Evolutionary conservation across 2,888 invertebrate species (phyloP), one percentile per base, ranked within the genome.

Genomic region (Tribolium freemani): DNA sequence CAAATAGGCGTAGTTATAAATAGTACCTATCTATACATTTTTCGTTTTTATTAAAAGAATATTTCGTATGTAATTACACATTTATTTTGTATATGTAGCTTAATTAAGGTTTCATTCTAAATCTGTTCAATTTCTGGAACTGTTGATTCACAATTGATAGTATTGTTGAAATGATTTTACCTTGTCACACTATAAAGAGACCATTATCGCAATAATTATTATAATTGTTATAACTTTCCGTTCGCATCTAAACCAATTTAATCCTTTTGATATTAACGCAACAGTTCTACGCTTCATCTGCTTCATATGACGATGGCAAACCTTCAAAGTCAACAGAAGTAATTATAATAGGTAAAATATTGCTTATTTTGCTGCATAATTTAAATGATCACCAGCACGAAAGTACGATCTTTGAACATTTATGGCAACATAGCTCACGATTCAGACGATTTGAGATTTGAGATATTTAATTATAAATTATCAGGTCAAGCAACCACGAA

Each of bases 391-490:
- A n/a, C 9, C 20, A 44, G 64, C 64, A 64, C 54, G 53, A 53
- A 16, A 21, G n/a, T 63, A 13, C 26, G 51, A 53, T 64, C 16
- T 64, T 64, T 54, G 38, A 51, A 51, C 51, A 38, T 51, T 64
- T 64, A 53, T 11, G 44, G 64, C 10, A 44, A 64, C 45, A 64
- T 54, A 54, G 13, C 64, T 53, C 64, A 64, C 64, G 53, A 64
- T 54, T 38, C 30, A 53, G 20, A 38, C 46, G 1, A 6, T 50
- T 51, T 63, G 13, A 21, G n/a, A n/a, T n/a, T n/a, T n/a, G n/a
- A n/a, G n/a, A n/a, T n/a, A 51, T 51, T 63, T 50, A 63, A 31
- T 63, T 11, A 21, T 10, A 63, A 63, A 51, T 63, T 63, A 63
- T 31, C 30, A 30, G 63, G 30, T 51, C 11, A 4, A 50, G 46